Base-by-base conservation (phyloP, 2,797 vertebrate species). In the Holocentrus rufus region DNA sequence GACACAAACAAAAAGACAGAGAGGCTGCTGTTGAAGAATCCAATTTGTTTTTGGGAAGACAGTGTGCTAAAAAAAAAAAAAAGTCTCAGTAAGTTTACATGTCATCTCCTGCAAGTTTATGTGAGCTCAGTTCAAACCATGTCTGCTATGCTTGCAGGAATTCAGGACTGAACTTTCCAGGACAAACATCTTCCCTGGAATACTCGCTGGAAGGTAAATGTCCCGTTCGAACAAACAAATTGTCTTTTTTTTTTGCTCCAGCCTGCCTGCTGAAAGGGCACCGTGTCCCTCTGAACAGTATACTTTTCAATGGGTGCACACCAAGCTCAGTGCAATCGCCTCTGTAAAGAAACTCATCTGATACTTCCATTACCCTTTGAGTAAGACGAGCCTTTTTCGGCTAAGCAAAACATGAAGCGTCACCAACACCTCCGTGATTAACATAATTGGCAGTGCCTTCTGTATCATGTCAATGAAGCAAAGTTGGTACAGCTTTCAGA, bases 371-470 rank as follows among this genome's bases (percentile, higher is more conserved):
- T 58, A 72, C 64, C 30, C 20, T 53, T 59, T 15, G 30, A 69
- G 54, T 69, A 76, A 81, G 63, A 76, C 75, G 15, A 76, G 69
- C 52, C 34, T 46, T 69, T 25, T 66, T 50, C 22, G 55, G 52
- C 56, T 25, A 66, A 72, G 68, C 68, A 65, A 66, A 77, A 73
- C 30, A 47, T 8, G 13, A 63, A 22, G 55, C 10, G 22, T 31
- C 22, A 23, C 22, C 60, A 47, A 47, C 20, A 25, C 20, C 20
- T 39, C 20, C 46, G 13, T 18, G 62, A 50, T 65, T 36, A 65
- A 30, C 31, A 17, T 44, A 14, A 44, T 15, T 54, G 20, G 23
- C 47, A 20, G 10, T 20, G 18, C 34, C 13, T n/a, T 34, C n/a
- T 25, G 27, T 50, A 15, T 44, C 13, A 36, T 47, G 53, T 13